phyloP scores from a whole-genome alignment of 2,797 vertebrate species.

The Antennarius maculatus region DNA sequence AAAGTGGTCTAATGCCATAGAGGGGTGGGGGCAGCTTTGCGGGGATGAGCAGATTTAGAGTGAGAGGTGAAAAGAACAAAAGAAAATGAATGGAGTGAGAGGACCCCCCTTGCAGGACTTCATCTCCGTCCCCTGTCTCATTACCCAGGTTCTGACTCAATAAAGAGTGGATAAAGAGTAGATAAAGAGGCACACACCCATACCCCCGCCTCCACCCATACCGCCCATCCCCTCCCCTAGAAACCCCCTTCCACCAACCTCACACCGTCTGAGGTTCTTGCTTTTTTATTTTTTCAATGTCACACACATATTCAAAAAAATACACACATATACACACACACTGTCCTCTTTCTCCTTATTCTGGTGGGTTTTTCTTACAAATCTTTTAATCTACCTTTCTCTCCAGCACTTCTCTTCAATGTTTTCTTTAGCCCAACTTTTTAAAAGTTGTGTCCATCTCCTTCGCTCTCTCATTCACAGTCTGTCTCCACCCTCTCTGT shows the following conservation, averaged over 20 bases:
- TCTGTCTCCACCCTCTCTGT: slow-evolving; percentile 63
- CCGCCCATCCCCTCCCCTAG: slow-evolving; percentile 11
- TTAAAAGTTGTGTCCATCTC: slow-evolving; percentile 69
- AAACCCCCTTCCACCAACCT: slow-evolving; percentile 53
- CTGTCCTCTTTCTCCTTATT: slow-evolving; percentile 34
- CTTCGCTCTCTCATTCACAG: slow-evolving; percentile 57
- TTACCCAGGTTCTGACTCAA: slow-evolving; percentile 79
- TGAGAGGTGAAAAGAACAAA: slow-evolving; percentile 73
- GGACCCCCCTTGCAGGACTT: slow-evolving; percentile 69
- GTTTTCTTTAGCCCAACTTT: slow-evolving; percentile 60
- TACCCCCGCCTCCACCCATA: neutral
- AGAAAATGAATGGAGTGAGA: slow-evolving; percentile 65
- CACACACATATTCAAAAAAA: slow-evolving; percentile 33
- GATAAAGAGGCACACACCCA: slow-evolving; percentile 75
- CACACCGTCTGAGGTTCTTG: slow-evolving; percentile 28
- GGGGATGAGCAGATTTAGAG: slow-evolving; percentile 69
- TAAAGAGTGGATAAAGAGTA: slow-evolving; percentile 79
- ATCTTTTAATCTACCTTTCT: slow-evolving; percentile 60
- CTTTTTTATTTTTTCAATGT: slow-evolving; percentile 31
- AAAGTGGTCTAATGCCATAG: slow-evolving; percentile 73
- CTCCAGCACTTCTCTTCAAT: slow-evolving; percentile 32
- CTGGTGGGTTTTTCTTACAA: slow-evolving; percentile 23
- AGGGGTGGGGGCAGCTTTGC: slow-evolving; percentile 62
- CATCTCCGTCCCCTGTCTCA: slow-evolving; percentile 76
- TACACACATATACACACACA: slow-evolving; percentile 43